Percentiles rank a stretch among this genome's conserved stretches.
Evolutionary conservation across 2,113 vertebrate genomes (phyloP).

Genomic region (Ailurus styani): DNA sequence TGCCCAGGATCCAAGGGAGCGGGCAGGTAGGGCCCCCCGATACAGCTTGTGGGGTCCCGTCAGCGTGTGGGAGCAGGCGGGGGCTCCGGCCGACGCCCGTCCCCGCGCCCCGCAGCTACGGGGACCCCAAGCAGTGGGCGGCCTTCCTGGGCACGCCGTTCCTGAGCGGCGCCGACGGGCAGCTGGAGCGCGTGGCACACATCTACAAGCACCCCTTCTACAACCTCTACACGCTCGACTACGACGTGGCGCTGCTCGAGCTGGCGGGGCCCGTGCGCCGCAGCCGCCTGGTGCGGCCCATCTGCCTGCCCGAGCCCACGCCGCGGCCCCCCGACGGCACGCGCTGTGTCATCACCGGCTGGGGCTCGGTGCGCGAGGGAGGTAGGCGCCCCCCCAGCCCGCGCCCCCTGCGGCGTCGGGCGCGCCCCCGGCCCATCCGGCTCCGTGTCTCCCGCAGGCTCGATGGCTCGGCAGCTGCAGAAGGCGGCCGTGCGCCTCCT

Average conservation of each 20-base stretch:
- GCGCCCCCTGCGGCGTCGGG: fast-evolving
- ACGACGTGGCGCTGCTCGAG: constrained; percentile 92
- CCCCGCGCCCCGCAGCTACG: constrained; percentile 75
- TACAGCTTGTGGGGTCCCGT: neutral
- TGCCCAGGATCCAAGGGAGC: no score
- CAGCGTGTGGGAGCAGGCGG: neutral
- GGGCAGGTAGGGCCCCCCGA: no score
- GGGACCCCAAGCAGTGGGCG: constrained; percentile 87
- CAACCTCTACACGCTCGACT: constrained; percentile 91
- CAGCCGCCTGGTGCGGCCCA: constrained; percentile 87
- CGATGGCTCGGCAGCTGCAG: constrained; percentile 88
- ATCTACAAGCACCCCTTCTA: constrained; percentile 91
- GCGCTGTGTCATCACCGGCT: constrained; percentile 93
- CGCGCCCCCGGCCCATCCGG: fast-evolving
- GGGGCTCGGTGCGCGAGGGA: constrained; percentile 90
- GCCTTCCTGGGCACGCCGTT: constrained; percentile 91
- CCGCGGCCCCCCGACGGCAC: constrained; percentile 84
- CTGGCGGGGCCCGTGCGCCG: constrained; percentile 80
- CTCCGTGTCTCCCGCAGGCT: constrained; percentile 76
- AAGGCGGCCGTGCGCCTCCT: constrained; percentile 90
- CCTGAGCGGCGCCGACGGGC: constrained; percentile 83
- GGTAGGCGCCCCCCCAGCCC: constrained; percentile 67
- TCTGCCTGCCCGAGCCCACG: constrained; percentile 88
- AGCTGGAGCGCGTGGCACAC: constrained; percentile 86
- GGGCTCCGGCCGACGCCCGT: neutral